Conservation (phyloP, 2,888 invertebrate genomes). For the Masnerella sp. region DNA sequence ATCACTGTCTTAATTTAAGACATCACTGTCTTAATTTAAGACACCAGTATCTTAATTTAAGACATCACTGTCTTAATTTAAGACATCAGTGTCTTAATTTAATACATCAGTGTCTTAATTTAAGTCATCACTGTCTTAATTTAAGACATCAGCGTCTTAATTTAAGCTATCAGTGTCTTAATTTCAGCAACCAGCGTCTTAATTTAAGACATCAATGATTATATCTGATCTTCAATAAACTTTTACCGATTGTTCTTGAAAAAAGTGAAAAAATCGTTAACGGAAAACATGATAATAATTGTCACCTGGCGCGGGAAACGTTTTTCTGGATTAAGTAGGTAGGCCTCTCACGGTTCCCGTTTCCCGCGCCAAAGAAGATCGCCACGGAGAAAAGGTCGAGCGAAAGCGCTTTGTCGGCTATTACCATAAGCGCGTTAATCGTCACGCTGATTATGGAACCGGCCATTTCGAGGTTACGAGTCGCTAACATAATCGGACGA, state of each 20-base stretch:
- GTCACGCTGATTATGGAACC: conserved; percentile 53
- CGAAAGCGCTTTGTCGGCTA: conserved; percentile 66
- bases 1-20: too few species aligned
- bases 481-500: conserved; percentile 54
- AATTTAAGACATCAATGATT: too few species aligned
- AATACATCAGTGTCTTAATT: too few species aligned
- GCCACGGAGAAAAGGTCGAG: conserved; percentile 63
- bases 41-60: too few species aligned
- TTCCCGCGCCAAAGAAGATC: conserved; percentile 57
- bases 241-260: conserved; percentile 8
- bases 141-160: too few species aligned
- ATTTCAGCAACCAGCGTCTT: too few species aligned
- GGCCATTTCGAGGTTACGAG: conserved; percentile 44
- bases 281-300: conserved; percentile 57
- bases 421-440: conserved; percentile 60
- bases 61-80: too few species aligned
- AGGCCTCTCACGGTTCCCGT: conserved; percentile 61
- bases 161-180: too few species aligned
- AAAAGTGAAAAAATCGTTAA: conserved; percentile 40
- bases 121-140: too few species aligned
- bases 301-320: conserved; percentile 56
- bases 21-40: too few species aligned
- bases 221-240: too few species aligned
- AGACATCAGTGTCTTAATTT: too few species aligned
- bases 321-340: conserved; percentile 64